A percentile compares a stretch with the other conserved stretches of the same genome.
These are phyloP conservation scores for Cataglyphis hispanica DNA, from an alignment of 1,140 invertebrate species.

Conservation along the genomic window DNA sequence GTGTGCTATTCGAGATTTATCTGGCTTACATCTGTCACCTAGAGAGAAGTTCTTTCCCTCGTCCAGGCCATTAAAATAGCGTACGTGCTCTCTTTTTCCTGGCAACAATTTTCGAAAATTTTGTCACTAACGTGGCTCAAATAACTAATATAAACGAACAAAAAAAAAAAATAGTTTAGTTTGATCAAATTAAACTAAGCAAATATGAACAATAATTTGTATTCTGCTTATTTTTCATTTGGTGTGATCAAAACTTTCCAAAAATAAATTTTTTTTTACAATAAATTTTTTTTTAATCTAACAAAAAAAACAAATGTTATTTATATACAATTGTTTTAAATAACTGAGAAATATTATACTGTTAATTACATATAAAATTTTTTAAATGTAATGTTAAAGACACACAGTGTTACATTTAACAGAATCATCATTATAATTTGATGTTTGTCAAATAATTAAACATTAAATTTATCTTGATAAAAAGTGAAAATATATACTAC, in stretches of 20 bases:
- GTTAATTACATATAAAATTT: too few relatives aligned
- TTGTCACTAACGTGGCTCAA: slow-evolving; percentile 56
- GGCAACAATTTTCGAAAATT: slow-evolving; percentile 80
- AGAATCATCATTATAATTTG: too few relatives aligned
- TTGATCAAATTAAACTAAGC: slow-evolving; percentile 8
- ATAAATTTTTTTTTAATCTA: neutral
- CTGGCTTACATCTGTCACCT: slow-evolving; percentile 80
- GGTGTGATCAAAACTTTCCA: too few relatives aligned
- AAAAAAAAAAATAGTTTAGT: slow-evolving; percentile 45
- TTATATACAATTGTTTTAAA: too few relatives aligned
- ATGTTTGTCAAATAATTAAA: too few relatives aligned
- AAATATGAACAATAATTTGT: neutral
- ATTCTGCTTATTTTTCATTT: neutral
- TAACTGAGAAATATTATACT: too few relatives aligned
- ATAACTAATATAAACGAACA: slow-evolving; percentile 51
- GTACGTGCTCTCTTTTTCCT: slow-evolving; percentile 80
- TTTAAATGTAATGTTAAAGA: too few relatives aligned
- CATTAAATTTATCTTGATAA: too few relatives aligned
- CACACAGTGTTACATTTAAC: too few relatives aligned
- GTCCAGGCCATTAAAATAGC: slow-evolving; percentile 79
- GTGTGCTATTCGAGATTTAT: slow-evolving; percentile 83
- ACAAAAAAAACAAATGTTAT: neutral
- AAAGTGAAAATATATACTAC: too few relatives aligned
- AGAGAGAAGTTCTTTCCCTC: slow-evolving; percentile 51
- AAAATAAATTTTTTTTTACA: neutral